Evolutionary conservation across 2,113 vertebrate genomes (phyloP).

Genomic region (Ifrita kowaldi): DNA sequence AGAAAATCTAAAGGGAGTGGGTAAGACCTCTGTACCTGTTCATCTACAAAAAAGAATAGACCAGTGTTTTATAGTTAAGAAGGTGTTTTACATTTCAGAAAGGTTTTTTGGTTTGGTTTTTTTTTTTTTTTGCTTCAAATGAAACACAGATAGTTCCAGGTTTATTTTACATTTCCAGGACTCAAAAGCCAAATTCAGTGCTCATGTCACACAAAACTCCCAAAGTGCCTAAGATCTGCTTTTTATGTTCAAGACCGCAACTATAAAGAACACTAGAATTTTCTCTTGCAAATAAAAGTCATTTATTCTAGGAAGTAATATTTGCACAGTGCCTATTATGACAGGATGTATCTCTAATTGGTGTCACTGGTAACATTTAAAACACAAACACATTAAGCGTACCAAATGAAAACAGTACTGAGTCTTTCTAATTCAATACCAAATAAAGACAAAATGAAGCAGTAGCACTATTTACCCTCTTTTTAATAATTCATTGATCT

Average conservation of each 20-base stretch:
- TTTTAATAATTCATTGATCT: not conserved
- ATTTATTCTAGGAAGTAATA: not conserved
- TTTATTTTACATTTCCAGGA: not conserved
- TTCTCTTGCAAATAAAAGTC: not conserved
- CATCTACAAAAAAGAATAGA: not conserved
- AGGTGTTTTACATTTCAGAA: not conserved
- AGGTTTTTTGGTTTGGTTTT: not conserved
- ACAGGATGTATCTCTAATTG: not conserved
- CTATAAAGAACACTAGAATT: not conserved
- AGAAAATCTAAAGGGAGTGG: not conserved
- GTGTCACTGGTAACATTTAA: conserved; percentile 13
- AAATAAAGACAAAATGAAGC: not conserved
- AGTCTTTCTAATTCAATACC: not conserved
- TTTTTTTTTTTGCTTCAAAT: not conserved
- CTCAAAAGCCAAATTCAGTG: not conserved
- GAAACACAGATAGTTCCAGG: not conserved
- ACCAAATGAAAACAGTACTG: not conserved
- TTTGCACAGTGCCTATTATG: not conserved
- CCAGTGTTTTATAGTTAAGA: not conserved
- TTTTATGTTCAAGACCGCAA: not conserved
- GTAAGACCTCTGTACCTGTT: not conserved
- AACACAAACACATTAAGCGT: not conserved
- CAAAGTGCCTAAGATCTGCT: not conserved
- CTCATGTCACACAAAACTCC: not conserved
- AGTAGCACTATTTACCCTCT: not conserved